Evolutionary conservation across 2,113 vertebrate species (phyloP), one percentile per base, ranked within the genome.

Genomic region (Xenus cinereus): DNA sequence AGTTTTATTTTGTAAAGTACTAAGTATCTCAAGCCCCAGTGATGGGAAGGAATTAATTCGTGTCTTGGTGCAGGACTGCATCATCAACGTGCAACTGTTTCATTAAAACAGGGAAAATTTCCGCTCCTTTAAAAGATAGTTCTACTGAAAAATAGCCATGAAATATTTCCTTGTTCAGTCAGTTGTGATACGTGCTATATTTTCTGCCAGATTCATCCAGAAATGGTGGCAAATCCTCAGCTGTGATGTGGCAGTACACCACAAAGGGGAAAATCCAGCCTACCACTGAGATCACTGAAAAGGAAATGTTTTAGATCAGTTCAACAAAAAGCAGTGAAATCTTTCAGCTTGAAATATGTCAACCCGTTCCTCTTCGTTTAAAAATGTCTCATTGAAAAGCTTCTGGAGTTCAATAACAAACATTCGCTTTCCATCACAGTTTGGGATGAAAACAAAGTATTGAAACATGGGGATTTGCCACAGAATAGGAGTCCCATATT

Each of bases 381-480:
- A 73, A 90, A 90, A 86, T 24, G 67, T 74, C 85, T 94, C 23
- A 1, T 53, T 69, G 87, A 87, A 95, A 87, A 5, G 9, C 77
- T 90, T 90, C 78, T 85, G 75, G 79, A 91, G 78, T 80, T 94
- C 82, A 57, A 53, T 53, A 76, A 73, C 88, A 97, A 96, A 88
- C 88, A 93, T 80, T 84, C 22, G 1, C 72, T 93, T 90, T 62
- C 73, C 41, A 35, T 28, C 83, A 78, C 72, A 63, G 54, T 89
- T 95, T 54, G 19, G 41, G 32, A 27, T 77, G 72, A 71, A 92
- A 94, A 88, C 37, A 66, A 86, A 93, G 63, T 71, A 32, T 3
- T 76, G 85, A 76, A 57, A 71, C 35, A 20, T 21, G 11, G 64
- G 71, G 75, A 68, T 88, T 90, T 95, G 67, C 72, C 69, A 53